Percentiles rank a stretch among this genome's conserved stretches.
These are phyloP conservation scores for Drosophila cognata DNA, from an alignment of 2,888 invertebrate genomes.

Conservation along the genomic window DNA sequence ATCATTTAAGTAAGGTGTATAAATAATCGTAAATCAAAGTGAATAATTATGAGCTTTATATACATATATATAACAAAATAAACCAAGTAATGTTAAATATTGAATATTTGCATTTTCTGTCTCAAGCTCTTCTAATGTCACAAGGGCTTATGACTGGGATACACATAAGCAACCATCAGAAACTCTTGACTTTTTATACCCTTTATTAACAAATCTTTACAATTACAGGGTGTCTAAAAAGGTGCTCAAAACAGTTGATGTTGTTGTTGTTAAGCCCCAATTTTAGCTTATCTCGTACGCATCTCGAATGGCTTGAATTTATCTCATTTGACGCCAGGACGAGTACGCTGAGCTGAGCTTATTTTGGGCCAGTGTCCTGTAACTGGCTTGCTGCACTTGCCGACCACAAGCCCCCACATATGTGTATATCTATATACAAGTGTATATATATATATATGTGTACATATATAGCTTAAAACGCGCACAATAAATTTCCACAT, in stretches of 20 bases:
- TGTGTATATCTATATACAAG: background rate
- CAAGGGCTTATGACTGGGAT: background rate
- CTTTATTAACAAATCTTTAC: accelerated
- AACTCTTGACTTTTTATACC: background rate
- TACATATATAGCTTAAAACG: slow-evolving; percentile 45
- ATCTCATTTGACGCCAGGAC: slow-evolving; percentile 80
- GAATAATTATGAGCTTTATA: background rate
- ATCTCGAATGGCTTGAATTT: slow-evolving; percentile 78
- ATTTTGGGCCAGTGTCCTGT: slow-evolving; percentile 19
- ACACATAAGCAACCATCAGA: background rate
- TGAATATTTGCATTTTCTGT: background rate
- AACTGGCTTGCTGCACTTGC: slow-evolving; percentile 54
- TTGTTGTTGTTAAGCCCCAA: slow-evolving; percentile 60
- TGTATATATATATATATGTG: background rate
- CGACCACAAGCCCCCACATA: slow-evolving; percentile 26
- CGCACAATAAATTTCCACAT: slow-evolving; percentile 74
- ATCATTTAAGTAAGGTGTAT: background rate
- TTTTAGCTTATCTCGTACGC: slow-evolving; percentile 70
- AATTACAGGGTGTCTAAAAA: slow-evolving; percentile 23
- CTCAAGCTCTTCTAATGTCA: background rate
- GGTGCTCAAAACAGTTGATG: slow-evolving; percentile 33
- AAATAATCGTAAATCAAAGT: background rate
- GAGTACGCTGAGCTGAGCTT: slow-evolving; percentile 61
- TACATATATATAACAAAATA: background rate
- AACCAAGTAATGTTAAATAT: background rate